phyloP scores from a whole-genome alignment of 2,888 invertebrate genomes.

The Brachypterus glaber region DNA sequence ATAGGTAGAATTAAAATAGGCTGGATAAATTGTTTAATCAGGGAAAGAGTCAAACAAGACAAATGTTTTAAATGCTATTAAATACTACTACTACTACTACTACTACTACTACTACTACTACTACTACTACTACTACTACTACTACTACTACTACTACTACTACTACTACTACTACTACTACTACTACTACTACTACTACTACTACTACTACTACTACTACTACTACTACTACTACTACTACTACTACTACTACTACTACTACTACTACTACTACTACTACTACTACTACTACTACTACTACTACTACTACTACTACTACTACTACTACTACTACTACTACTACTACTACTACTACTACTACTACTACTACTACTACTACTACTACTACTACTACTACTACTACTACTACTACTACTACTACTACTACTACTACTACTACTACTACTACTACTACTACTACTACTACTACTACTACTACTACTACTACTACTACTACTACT shows the following conservation, averaged over 20 bases:
- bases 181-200: conserved; percentile 2
- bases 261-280: conserved; percentile 1
- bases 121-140: conserved; percentile 2
- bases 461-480: conserved; percentile 2
- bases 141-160: conserved; percentile 2
- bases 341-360: conserved; percentile 2
- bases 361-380: conserved; percentile 2
- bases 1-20: no score
- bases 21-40: no score
- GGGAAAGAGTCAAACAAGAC: no score
- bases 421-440: conserved; percentile 2
- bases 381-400: conserved; percentile 2
- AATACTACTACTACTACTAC: no score
- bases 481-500: conserved; percentile 2
- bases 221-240: conserved; percentile 2
- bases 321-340: conserved; percentile 2
- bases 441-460: conserved; percentile 1
- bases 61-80: no score
- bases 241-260: conserved; percentile 2
- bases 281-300: conserved; percentile 2
- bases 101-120: conserved; percentile 2
- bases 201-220: conserved; percentile 2
- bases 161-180: conserved; percentile 2
- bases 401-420: conserved; percentile 2
- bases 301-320: conserved; percentile 2